A percentile compares a stretch with the other conserved stretches of the same genome.
These are phyloP conservation scores for Amblyopsis hoosieri DNA, from an alignment of 2,797 vertebrate genomes.

Conservation along the genomic window DNA sequence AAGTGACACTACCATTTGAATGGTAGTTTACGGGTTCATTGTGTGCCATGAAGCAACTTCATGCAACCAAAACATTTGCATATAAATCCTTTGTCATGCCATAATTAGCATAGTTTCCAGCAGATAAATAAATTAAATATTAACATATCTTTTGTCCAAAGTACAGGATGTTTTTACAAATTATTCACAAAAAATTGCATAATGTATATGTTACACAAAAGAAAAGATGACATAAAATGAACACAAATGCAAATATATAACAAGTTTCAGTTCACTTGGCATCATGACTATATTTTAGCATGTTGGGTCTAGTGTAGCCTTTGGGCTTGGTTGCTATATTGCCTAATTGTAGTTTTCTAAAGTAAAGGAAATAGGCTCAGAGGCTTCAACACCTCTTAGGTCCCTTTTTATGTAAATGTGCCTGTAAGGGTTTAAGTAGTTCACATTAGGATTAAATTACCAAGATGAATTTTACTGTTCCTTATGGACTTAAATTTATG, in stretches of 20 bases:
- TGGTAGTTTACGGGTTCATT: too few species aligned
- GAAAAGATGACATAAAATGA: background rate
- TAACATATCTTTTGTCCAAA: too few species aligned
- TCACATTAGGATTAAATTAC: too few species aligned
- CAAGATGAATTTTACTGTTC: too few species aligned
- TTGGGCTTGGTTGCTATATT: background rate
- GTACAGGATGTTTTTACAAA: too few species aligned
- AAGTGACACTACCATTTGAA: too few species aligned
- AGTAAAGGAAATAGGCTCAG: background rate
- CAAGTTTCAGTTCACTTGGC: background rate
- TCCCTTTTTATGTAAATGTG: slow-evolving; percentile 6
- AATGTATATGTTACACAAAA: background rate
- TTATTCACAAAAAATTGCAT: background rate
- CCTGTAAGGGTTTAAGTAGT: background rate
- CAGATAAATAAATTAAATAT: too few species aligned
- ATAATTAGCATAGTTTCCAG: too few species aligned
- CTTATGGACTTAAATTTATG: too few species aligned
- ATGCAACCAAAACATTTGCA: too few species aligned
- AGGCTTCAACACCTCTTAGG: background rate
- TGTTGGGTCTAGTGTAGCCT: slow-evolving; percentile 10
- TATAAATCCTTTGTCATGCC: too few species aligned
- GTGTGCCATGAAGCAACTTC: too few species aligned
- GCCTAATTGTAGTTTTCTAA: slow-evolving; percentile 1
- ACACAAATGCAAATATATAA: slow-evolving; percentile 1
- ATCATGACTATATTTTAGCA: slow-evolving; percentile 10